Percentiles rank a stretch among this genome's conserved stretches.
These are phyloP conservation scores for Tetheella fluctuosa DNA, from an alignment of 2,888 invertebrate species.

Conservation along the genomic window DNA sequence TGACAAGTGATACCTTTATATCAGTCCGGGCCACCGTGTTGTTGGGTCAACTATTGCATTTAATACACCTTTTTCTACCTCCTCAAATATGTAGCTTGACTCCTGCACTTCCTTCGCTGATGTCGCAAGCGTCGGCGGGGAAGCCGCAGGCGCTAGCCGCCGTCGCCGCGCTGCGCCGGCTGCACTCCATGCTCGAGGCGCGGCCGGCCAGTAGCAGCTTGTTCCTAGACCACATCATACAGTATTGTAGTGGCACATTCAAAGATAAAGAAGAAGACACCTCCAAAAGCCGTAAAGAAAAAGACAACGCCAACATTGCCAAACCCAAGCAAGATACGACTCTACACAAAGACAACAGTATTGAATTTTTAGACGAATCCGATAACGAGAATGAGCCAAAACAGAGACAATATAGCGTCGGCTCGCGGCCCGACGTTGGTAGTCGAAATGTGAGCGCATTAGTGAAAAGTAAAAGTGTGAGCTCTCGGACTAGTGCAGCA, in stretches of 20 bases:
- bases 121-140: slow-evolving; percentile 91
- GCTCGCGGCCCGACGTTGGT: slow-evolving; percentile 73
- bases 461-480: slow-evolving; percentile 80
- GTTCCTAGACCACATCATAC: slow-evolving; percentile 91
- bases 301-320: not conserved
- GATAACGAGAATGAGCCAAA: slow-evolving; percentile 74
- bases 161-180: slow-evolving; percentile 90
- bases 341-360: not conserved
- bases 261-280: slow-evolving; percentile 43
- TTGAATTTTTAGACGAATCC: slow-evolving; percentile 12
- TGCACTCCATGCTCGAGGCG: slow-evolving; percentile 91
- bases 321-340: not conserved
- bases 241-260: slow-evolving; percentile 74
- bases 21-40: slow-evolving; percentile 96
- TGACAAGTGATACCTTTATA: slow-evolving; percentile 94
- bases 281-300: slow-evolving; percentile 49
- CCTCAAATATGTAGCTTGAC: slow-evolving; percentile 10
- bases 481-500: slow-evolving; percentile 70
- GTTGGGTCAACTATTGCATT: slow-evolving; percentile 93
- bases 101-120: slow-evolving; percentile 87
- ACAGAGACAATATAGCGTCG: slow-evolving; percentile 72
- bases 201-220: slow-evolving; percentile 92
- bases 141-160: slow-evolving; percentile 92
- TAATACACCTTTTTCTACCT: slow-evolving; percentile 93
- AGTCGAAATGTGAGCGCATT: slow-evolving; percentile 74